Percentiles rank a stretch among this genome's conserved stretches.
These are phyloP conservation scores for Scophthalmus maximus DNA, from an alignment of 2,113 vertebrate species.

Conservation along the genomic window DNA sequence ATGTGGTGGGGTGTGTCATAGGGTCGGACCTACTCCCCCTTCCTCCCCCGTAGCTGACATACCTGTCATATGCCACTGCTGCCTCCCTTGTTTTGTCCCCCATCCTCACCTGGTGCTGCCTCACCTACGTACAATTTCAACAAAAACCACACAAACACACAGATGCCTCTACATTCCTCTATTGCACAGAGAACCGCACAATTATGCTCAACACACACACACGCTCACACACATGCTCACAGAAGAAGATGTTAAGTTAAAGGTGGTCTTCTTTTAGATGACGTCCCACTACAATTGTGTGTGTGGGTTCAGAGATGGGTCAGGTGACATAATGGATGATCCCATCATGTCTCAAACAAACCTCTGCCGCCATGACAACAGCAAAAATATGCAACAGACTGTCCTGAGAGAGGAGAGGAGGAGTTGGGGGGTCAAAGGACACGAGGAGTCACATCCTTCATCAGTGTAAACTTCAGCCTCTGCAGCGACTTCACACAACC, in stretches of 20 bases:
- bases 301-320: constrained; percentile 70
- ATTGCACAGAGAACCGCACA: not conserved
- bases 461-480: constrained; percentile 36
- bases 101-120: constrained; percentile 21
- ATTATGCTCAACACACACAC: constrained; percentile 30
- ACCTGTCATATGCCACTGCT: constrained; percentile 52
- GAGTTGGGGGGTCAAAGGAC: constrained; percentile 60
- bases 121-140: constrained; percentile 27
- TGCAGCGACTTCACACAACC: constrained; percentile 25
- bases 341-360: constrained; percentile 65
- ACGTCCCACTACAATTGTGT: constrained; percentile 46
- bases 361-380: constrained; percentile 66
- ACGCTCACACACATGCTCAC: constrained; percentile 14
- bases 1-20: constrained; percentile 39
- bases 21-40: constrained; percentile 54
- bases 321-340: constrained; percentile 78
- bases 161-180: constrained; percentile 30
- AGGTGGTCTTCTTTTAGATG: constrained; percentile 51
- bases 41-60: constrained; percentile 47
- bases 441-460: constrained; percentile 52
- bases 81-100: constrained; percentile 7
- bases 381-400: constrained; percentile 64
- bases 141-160: constrained; percentile 15
- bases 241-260: too few relatives aligned
- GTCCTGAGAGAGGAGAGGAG: constrained; percentile 12